Evolutionary conservation across 2,113 vertebrate genomes (phyloP), one percentile per base, ranked within the genome.

Genomic region (Theristicus caerulescens): DNA sequence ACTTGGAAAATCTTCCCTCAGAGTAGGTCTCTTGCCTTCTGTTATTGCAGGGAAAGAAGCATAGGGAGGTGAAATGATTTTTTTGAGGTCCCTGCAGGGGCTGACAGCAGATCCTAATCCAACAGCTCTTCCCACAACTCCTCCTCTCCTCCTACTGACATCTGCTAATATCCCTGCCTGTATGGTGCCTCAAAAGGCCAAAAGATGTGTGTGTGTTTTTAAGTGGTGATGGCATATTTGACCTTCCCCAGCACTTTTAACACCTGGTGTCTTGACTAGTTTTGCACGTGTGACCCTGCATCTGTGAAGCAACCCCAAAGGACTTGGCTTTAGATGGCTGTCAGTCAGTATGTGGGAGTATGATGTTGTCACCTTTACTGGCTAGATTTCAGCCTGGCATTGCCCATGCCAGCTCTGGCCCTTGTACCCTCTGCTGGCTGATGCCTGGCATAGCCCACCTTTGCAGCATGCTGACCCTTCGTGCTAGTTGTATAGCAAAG

Each of bases 201-300:
- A 2, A 87, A 76, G 26, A 85, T 46, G 13, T 57, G 59, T 92
- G 81, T 91, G 52, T 93, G 79, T 22, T 84, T 94, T 91, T 55
- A 55, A 71, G 42, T 7, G 6, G 9, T 64, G 69, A 47, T 89
- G 77, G 83, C 76, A 73, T 62, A 49, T 94, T 90, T 96, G 82
- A 93, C 79, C 82, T 95, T 80, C 66, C 54, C 16, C 34, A 32
- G 71, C 14, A 24, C 54, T 92, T 92, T 7, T 86, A 88, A 54
- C 86, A 92, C 72, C 80, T 88, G 67, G 59, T 58, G 38, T 29
- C 80, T 91, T 96, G 77, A 91, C 93, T 86, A 74, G 47, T 91
- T 95, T 95, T 77, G 38, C 79, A 62, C 8, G 13, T 70, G 82
- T 96, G 80, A 77, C 40, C n/a, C 65, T 81, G 59, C 36, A 49